These are phyloP conservation scores for Andrena praecox DNA, from an alignment of 2,888 invertebrate species.

Conservation along the genomic window DNA sequence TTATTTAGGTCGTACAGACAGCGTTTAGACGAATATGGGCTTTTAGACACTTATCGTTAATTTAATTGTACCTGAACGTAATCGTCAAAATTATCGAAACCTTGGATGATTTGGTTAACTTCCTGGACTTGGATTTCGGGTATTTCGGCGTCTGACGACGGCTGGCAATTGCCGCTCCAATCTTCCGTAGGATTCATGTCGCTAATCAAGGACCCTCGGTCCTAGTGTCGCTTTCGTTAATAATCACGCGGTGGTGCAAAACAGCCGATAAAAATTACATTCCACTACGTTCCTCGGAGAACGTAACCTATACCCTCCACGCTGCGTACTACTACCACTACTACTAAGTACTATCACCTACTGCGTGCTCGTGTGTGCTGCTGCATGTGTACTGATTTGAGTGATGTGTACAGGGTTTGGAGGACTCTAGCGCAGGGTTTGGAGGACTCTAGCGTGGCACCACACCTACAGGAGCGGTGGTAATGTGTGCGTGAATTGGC, in stretches of 20 bases:
- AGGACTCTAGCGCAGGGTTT: too few species aligned
- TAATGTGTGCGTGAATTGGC: too few species aligned
- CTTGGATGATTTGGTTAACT: slow-evolving; percentile 73
- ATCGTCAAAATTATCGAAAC: slow-evolving; percentile 80
- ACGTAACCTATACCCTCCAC: slow-evolving; percentile 25
- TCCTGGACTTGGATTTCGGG: not conserved
- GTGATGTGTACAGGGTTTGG: too few species aligned
- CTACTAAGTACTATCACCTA: not conserved
- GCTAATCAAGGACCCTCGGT: not conserved
- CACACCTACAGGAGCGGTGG: too few species aligned
- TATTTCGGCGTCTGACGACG: not conserved
- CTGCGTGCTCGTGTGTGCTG: too few species aligned
- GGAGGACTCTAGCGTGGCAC: too few species aligned
- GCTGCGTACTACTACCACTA: not conserved
- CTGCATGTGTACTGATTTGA: too few species aligned
- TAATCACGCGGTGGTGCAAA: not conserved
- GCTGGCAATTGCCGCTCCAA: slow-evolving; percentile 18
- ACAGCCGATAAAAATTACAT: not conserved
- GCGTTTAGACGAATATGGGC: not conserved
- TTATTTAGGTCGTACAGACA: not conserved
- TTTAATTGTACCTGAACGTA: slow-evolving; percentile 81
- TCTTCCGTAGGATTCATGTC: slow-evolving; percentile 54
- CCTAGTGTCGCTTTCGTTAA: not conserved
- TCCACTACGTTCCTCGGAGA: not conserved
- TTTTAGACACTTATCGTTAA: not conserved